phyloP scores from a whole-genome alignment of 1,140 invertebrate species.

The Hyphantria cunea region DNA sequence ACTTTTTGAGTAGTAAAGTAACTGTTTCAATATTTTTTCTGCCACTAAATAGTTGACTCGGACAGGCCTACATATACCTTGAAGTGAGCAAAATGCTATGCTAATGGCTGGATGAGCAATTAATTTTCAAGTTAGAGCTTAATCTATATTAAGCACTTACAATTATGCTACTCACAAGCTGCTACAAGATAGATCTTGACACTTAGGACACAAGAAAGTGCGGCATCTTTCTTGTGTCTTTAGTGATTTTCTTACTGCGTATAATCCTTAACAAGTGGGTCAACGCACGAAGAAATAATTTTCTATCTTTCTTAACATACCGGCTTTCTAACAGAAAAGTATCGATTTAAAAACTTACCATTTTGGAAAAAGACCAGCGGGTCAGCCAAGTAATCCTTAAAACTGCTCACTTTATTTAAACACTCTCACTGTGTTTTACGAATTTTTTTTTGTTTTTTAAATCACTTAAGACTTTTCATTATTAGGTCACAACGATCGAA shows the following conservation, averaged over 20 bases:
- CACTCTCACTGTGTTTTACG: constrained; percentile 50
- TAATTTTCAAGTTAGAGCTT: no score
- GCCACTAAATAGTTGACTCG: no score
- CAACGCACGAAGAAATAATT: constrained; percentile 42
- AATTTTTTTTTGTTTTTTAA: constrained; percentile 31
- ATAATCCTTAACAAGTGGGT: constrained; percentile 42
- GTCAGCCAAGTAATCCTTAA: constrained; percentile 45
- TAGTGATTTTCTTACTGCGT: constrained; percentile 24
- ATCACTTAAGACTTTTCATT: constrained; percentile 55
- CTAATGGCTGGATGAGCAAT: no score
- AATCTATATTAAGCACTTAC: no score
- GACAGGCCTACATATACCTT: no score
- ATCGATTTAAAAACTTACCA: neutral
- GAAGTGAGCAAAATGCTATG: no score
- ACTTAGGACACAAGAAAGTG: no score
- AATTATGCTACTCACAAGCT: no score
- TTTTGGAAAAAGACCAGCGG: constrained; percentile 43
- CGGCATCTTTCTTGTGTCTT: constrained; percentile 12
- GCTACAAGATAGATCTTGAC: no score
- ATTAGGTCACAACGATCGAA: constrained; percentile 54
- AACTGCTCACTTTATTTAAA: constrained; percentile 50
- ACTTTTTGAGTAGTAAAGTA: no score
- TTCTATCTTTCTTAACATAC: constrained; percentile 24
- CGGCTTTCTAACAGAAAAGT: neutral
- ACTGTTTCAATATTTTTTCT: no score